Percentiles rank a stretch among this genome's conserved stretches.
phyloP scores from a whole-genome alignment of 2,888 invertebrate species.

The Brenthis hecate region DNA sequence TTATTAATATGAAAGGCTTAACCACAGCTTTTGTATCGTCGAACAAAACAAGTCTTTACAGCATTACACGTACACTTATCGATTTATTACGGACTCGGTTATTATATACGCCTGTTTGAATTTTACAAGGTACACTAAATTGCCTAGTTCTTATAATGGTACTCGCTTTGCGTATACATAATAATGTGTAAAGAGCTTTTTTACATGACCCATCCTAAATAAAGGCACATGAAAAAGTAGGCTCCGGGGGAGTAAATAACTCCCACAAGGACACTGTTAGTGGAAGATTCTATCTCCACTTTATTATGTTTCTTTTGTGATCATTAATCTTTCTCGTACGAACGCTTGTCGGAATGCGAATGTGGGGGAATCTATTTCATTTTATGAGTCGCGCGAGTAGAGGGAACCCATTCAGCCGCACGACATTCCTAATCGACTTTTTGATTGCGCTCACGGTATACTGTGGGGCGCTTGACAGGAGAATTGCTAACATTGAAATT shows the following conservation, averaged over 20 bases:
- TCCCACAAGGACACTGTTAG: slow-evolving; percentile 82
- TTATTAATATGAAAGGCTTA: slow-evolving; percentile 23
- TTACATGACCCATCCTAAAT: slow-evolving; percentile 49
- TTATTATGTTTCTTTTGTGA: slow-evolving; percentile 83
- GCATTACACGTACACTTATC: slow-evolving; percentile 53
- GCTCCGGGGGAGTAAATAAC: slow-evolving; percentile 75
- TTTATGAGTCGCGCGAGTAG: slow-evolving; percentile 80
- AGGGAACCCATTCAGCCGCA: slow-evolving; percentile 76
- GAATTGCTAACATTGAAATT: slow-evolving; percentile 53
- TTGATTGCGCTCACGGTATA: slow-evolving; percentile 76
- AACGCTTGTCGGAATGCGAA: slow-evolving; percentile 83
- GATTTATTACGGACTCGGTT: slow-evolving; percentile 57
- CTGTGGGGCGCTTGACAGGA: slow-evolving; percentile 60
- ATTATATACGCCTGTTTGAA: slow-evolving; percentile 50
- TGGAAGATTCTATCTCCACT: slow-evolving; percentile 81
- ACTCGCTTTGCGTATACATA: slow-evolving; percentile 17
- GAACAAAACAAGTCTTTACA: slow-evolving; percentile 44
- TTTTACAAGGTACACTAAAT: slow-evolving; percentile 38
- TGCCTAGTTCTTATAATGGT: slow-evolving; percentile 30
- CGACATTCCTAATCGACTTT: slow-evolving; percentile 82
- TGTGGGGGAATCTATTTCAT: slow-evolving; percentile 83
- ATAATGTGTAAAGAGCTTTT: slow-evolving; percentile 40
- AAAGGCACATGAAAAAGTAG: slow-evolving; percentile 73
- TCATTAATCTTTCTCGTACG: slow-evolving; percentile 83
- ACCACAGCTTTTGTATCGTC: slow-evolving; percentile 34